These are phyloP conservation scores for Pseudomyrmex gracilis DNA, from an alignment of 1,140 invertebrate genomes.

Conservation along the genomic window DNA sequence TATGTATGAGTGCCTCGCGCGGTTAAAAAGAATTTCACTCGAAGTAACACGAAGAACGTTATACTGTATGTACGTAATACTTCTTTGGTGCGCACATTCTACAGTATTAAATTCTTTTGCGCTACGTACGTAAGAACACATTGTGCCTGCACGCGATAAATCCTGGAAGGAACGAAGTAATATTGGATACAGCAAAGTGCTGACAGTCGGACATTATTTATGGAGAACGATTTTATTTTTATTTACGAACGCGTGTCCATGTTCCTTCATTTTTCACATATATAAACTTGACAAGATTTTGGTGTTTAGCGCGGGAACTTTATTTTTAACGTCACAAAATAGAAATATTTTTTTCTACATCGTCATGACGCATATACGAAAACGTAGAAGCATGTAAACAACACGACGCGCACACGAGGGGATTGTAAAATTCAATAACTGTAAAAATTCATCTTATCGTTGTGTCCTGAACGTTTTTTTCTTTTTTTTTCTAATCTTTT, in stretches of 20 bases:
- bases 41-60: constrained; percentile 47
- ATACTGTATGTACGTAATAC: constrained; percentile 44
- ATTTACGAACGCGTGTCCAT: constrained; percentile 28
- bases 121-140: constrained; percentile 55
- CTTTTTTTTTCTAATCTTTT: not conserved
- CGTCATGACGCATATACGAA: not conserved
- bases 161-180: constrained; percentile 53
- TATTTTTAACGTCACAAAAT: not conserved
- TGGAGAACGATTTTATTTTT: constrained; percentile 59
- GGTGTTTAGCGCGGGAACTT: not conserved
- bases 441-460: not conserved
- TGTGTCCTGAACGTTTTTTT: not conserved
- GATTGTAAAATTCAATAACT: not conserved
- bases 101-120: constrained; percentile 62
- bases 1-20: constrained; percentile 29
- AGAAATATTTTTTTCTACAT: constrained; percentile 5
- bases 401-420: too few species aligned
- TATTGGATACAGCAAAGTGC: constrained; percentile 58
- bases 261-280: constrained; percentile 38
- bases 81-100: constrained; percentile 48
- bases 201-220: constrained; percentile 60
- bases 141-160: constrained; percentile 45
- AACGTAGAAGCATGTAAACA: constrained; percentile 6
- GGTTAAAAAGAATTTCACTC: constrained; percentile 58
- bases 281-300: constrained; percentile 50